Evolutionary conservation across 1,140 invertebrate species (phyloP).

Genomic region (Vanessa atalanta): DNA sequence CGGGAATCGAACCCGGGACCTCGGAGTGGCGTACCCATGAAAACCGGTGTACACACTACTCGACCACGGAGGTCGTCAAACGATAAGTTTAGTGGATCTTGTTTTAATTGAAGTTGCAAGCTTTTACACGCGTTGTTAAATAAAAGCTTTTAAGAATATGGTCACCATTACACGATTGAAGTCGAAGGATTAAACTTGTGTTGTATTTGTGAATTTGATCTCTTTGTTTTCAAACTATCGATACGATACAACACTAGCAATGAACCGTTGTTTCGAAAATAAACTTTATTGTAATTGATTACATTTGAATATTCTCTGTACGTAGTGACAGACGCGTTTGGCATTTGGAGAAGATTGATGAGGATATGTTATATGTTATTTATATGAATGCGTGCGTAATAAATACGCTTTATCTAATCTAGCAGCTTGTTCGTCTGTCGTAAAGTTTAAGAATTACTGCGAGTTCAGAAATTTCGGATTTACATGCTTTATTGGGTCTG

Average conservation of each 20-base stretch:
- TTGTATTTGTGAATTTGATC: too few relatives aligned
- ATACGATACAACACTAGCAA: neutral
- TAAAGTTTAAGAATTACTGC: conserved; percentile 14
- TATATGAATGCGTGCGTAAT: conserved; percentile 12
- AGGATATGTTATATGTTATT: conserved; percentile 26
- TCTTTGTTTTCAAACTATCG: neutral
- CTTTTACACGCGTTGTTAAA: too few relatives aligned
- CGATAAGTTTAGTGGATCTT: too few relatives aligned
- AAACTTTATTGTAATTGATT: neutral
- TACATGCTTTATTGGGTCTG: neutral
- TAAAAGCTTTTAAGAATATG: too few relatives aligned
- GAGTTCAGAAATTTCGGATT: neutral
- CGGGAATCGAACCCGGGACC: too few relatives aligned
- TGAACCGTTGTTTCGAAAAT: neutral
- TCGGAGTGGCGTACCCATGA: too few relatives aligned
- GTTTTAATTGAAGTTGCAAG: too few relatives aligned
- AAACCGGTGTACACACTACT: too few relatives aligned
- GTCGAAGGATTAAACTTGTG: too few relatives aligned
- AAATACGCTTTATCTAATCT: conserved; percentile 27
- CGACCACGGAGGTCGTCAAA: too few relatives aligned
- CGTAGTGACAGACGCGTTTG: neutral
- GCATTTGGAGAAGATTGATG: conserved; percentile 24
- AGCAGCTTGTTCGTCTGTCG: conserved; percentile 22
- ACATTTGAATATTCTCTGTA: neutral
- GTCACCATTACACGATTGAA: too few relatives aligned